Evolutionary conservation across 2,888 invertebrate species (phyloP), one percentile per base, ranked within the genome.

Genomic region (Teleogryllus oceanicus): DNA sequence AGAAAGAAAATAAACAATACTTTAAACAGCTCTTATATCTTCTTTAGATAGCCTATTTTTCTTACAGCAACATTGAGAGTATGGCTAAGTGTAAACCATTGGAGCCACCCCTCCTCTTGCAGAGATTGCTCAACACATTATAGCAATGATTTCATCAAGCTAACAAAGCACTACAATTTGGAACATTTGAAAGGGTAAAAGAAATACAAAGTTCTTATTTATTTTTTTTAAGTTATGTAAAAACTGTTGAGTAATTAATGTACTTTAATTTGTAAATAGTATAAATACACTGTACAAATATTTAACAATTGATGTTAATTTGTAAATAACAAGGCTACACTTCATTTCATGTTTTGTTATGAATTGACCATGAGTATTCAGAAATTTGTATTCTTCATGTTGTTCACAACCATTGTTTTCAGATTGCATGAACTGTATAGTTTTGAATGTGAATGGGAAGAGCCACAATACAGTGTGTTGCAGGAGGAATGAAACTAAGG

Each of bases 221-320:
- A 62, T 62, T 62, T 62, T 62, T 62, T 62, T 62, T 62, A 62
- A 18, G 62, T 62, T 62, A 16, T 62, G 62, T 62, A 62, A 62
- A 62, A 62, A 62, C 62, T 62, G 62, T 62, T 62, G 62, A 62
- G 62, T 62, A 62, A 62, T n/a, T 62, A 37, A 62, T 62, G 62
- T 62, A 62, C 62, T 62, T 62, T 62, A 62, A 62, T 62, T 62
- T 62, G 62, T 62, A 62, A 62, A 62, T 62, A 62, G n/a, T 62
- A 62, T 62, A 62, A 37, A 37, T 62, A 62, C n/a, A 62, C 13
- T 62, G 62, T 62, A 62, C 62, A 62, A 62, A 62, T 62, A 62
- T 62, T 62, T 18, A 62, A n/a, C 62, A 62, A 62, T 62, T 62
- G n/a, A 62, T 62, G 62, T 62, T 62, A n/a, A 62, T 62, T 62